phyloP scores from a whole-genome alignment of 2,113 vertebrate species.

The Microcebus lehilahytsara region DNA sequence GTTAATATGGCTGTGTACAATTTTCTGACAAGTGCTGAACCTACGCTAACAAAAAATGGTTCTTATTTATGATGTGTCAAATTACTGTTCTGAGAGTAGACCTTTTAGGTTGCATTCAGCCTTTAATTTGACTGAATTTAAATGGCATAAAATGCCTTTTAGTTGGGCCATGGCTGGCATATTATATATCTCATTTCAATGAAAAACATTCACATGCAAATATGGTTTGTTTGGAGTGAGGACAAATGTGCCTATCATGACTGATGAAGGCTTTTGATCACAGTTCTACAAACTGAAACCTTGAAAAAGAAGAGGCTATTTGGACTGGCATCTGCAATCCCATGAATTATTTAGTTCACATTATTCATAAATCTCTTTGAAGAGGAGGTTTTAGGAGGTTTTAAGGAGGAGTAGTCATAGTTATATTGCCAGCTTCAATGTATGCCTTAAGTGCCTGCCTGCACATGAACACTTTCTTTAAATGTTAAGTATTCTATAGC shows the following conservation, averaged over 20 bases:
- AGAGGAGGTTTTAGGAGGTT: slow-evolving; percentile 79
- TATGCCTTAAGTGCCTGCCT: slow-evolving; percentile 44
- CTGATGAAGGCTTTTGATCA: slow-evolving; percentile 91
- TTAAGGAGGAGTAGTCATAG: slow-evolving; percentile 75
- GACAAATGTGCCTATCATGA: slow-evolving; percentile 87
- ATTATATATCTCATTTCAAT: slow-evolving; percentile 89
- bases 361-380: slow-evolving; percentile 87
- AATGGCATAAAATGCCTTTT: slow-evolving; percentile 86
- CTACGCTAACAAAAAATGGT: slow-evolving; percentile 75
- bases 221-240: slow-evolving; percentile 90
- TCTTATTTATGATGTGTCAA: slow-evolving; percentile 87
- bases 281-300: slow-evolving; percentile 83
- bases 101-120: slow-evolving; percentile 86
- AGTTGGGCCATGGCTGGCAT: slow-evolving; percentile 84
- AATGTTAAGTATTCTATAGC: not conserved
- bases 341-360: slow-evolving; percentile 87
- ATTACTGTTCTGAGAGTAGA: slow-evolving; percentile 85
- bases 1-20: slow-evolving; percentile 77
- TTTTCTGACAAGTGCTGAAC: slow-evolving; percentile 82
- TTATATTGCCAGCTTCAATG: slow-evolving; percentile 71
- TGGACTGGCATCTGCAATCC: slow-evolving; percentile 83
- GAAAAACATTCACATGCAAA: slow-evolving; percentile 96
- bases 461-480: slow-evolving; percentile 51
- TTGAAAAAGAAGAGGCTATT: slow-evolving; percentile 85
- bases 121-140: slow-evolving; percentile 88